These are phyloP conservation scores for Charanyca ferruginea DNA, from an alignment of 2,888 invertebrate species.

Conservation along the genomic window DNA sequence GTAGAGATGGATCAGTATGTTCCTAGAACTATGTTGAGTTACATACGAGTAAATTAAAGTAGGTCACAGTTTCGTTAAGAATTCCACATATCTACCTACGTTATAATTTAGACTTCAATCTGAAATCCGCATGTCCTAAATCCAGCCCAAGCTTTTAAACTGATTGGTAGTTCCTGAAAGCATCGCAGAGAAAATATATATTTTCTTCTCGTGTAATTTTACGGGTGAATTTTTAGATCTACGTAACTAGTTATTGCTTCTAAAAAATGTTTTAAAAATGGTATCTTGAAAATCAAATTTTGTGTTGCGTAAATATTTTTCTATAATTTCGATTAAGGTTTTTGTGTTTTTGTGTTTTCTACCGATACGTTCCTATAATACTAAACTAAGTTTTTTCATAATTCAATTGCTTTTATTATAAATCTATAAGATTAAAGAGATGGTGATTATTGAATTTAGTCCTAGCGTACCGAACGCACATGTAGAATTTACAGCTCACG, in stretches of 20 bases:
- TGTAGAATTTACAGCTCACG: too few relatives aligned
- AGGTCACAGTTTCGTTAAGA: constrained; percentile 13
- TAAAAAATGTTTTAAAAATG: background rate
- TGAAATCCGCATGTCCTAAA: constrained; percentile 35
- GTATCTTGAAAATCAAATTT: background rate
- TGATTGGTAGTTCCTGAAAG: constrained; percentile 48
- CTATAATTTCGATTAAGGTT: too few relatives aligned
- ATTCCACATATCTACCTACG: constrained; percentile 12
- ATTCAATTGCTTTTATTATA: too few relatives aligned
- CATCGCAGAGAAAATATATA: constrained; percentile 18
- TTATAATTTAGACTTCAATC: constrained; percentile 49
- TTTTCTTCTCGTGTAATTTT: constrained; percentile 27
- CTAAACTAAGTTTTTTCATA: too few relatives aligned
- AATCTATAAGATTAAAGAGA: too few relatives aligned
- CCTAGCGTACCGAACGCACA: too few relatives aligned
- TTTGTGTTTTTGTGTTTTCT: too few relatives aligned
- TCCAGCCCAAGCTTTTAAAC: constrained; percentile 48
- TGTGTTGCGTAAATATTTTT: background rate
- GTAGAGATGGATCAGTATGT: too few relatives aligned
- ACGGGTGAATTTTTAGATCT: background rate
- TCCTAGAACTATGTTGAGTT: background rate
- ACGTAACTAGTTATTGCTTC: background rate
- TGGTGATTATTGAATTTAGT: too few relatives aligned
- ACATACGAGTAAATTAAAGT: constrained; percentile 1
- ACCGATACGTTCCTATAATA: too few relatives aligned